These are phyloP conservation scores for Jacana jacana DNA, from an alignment of 2,113 vertebrate species.

Conservation along the genomic window DNA sequence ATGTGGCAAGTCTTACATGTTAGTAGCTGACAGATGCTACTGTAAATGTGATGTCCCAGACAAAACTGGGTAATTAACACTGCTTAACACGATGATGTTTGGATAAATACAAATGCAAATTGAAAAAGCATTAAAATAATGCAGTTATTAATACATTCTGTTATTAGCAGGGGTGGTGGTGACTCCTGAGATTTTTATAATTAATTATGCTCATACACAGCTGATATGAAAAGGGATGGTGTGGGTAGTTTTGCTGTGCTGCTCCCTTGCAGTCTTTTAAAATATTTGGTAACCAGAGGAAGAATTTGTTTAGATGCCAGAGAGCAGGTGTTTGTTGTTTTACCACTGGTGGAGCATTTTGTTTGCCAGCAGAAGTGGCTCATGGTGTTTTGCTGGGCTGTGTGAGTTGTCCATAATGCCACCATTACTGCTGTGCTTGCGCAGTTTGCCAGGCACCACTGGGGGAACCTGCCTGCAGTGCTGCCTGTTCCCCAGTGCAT, in stretches of 20 bases:
- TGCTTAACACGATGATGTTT: background rate
- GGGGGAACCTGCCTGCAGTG: background rate
- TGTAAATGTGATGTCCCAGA: background rate
- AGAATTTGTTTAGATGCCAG: background rate
- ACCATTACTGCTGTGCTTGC: accelerated
- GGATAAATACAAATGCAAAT: constrained; percentile 52
- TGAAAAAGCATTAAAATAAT: constrained; percentile 14
- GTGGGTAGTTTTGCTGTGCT: background rate
- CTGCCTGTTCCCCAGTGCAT: background rate
- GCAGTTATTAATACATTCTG: constrained; percentile 6
- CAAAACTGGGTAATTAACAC: constrained; percentile 8
- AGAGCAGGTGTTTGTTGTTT: background rate
- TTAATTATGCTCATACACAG: background rate
- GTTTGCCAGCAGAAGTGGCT: background rate
- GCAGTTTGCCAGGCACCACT: accelerated
- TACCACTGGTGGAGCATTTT: background rate
- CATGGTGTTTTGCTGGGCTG: accelerated
- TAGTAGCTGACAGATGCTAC: background rate
- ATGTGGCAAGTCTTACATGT: background rate
- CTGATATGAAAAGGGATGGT: background rate
- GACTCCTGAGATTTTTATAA: constrained; percentile 2
- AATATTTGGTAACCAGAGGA: background rate
- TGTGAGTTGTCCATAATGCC: background rate
- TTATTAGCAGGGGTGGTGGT: background rate
- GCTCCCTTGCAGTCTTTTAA: background rate